Evolutionary conservation across 2,888 invertebrate species (phyloP), one percentile per base, ranked within the genome.

Genomic region (Scelioninae gen. 1): DNA sequence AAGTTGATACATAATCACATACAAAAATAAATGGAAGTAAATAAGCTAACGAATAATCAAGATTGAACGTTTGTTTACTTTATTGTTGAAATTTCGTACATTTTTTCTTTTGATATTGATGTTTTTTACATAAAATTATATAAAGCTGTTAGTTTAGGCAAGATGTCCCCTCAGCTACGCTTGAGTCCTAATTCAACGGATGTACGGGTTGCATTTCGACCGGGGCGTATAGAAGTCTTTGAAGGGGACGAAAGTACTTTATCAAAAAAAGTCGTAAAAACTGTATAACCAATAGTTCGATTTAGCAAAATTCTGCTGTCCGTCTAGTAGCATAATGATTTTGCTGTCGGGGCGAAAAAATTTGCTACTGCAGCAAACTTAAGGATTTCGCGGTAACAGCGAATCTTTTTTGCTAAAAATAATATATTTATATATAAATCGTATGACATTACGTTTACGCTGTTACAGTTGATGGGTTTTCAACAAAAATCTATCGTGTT

Each of bases 261-360:
- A 11, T 49, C 49, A 49, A 11, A 2, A 16, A 3, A 32, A n/a
- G 43, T 63, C 47, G 63, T 63, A 65, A 74, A 74, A 74, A 63
- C 45, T 65, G 38, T 56, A 74, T 74, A 63, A 74, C 63, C 65
- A 65, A 75, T 75, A 65, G 75, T 75, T 65, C 75, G 56, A 75
- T 75, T 75, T 32, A 16, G 47, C 29, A 11, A 75, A 75, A 65
- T 55, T 62, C 65, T 43, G 56, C 55, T 38, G 56, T 47, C 55
- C 63, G 16, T 16, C 3, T 16, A 53, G 60, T 38, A 60, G 29
- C 29, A 11, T 15, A n/a, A 13, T 29, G 38, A 49, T 29, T 62
- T 72, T 43, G 58, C 72, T 32, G 40, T n/a, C 72, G 38, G 13
- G 4, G 15, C 15, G 11, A 23, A 68, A 43, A 9, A 56, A 45